Evolutionary conservation across 2,113 vertebrate species (phyloP).

Genomic region (Phylloscopus trochilus): DNA sequence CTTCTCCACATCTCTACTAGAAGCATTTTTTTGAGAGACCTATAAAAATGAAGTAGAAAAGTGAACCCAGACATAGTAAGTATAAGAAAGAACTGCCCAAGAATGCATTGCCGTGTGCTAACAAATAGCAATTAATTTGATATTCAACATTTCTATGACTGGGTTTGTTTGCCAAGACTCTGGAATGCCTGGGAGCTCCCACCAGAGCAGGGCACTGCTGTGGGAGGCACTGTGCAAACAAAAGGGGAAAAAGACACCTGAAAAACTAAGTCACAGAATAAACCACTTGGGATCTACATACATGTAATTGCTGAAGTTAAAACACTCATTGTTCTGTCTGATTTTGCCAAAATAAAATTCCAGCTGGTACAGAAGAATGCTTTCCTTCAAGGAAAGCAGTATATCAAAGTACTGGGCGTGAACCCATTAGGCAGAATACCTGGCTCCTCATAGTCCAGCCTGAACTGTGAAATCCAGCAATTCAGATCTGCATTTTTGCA

Average conservation of each 20-base stretch:
- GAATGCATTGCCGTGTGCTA: background rate
- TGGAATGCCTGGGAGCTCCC: background rate
- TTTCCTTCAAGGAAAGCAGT: background rate
- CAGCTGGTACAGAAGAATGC: background rate
- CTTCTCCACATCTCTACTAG: background rate
- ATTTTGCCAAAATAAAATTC: background rate
- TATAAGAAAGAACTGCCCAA: background rate
- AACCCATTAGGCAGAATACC: background rate
- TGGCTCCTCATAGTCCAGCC: background rate
- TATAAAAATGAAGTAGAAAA: background rate
- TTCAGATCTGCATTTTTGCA: background rate
- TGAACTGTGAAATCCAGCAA: background rate
- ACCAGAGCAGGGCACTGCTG: background rate
- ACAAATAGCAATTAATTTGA: background rate
- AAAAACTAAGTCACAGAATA: background rate
- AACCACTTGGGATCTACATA: background rate
- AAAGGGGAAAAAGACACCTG: background rate
- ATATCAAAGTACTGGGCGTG: background rate
- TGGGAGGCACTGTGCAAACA: background rate
- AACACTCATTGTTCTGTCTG: background rate
- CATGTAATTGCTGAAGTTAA: background rate
- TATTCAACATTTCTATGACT: background rate
- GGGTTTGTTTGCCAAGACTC: background rate
- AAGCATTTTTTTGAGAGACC: background rate
- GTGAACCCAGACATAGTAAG: background rate